phyloP scores from a whole-genome alignment of 2,797 vertebrate genomes.

The Sebastes alutus region DNA sequence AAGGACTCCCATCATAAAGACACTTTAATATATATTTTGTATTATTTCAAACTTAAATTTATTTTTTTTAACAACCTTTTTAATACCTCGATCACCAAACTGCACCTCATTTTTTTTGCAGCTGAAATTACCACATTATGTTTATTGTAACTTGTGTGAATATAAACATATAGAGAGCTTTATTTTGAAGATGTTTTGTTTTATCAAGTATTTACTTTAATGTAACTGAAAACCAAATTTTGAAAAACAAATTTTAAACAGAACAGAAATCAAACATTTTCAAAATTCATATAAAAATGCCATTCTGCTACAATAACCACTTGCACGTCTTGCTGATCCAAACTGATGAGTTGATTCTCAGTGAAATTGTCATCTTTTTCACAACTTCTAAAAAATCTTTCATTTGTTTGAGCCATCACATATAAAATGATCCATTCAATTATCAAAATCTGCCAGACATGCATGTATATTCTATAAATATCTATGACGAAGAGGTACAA shows the following conservation, averaged over 20 bases:
- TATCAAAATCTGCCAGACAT: no score
- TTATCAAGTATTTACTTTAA: background rate
- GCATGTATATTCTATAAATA: no score
- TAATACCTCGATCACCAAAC: background rate
- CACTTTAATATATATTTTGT: background rate
- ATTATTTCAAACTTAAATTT: background rate
- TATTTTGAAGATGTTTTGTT: background rate
- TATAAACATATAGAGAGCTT: background rate
- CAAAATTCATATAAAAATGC: background rate
- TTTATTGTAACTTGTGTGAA: background rate
- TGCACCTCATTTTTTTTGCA: background rate
- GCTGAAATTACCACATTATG: background rate
- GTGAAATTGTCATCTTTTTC: accelerated
- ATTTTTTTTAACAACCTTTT: background rate
- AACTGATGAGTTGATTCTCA: no score
- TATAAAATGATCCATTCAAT: accelerated
- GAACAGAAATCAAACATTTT: accelerated
- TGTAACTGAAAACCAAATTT: background rate
- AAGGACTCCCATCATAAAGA: background rate
- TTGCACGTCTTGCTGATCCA: no score
- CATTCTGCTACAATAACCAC: background rate
- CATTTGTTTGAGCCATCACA: no score
- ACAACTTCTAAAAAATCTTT: no score
- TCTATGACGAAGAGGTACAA: no score
- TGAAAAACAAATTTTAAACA: no score